phyloP scores from a whole-genome alignment of 2,888 invertebrate genomes.

The Amphiduros pacificus region DNA sequence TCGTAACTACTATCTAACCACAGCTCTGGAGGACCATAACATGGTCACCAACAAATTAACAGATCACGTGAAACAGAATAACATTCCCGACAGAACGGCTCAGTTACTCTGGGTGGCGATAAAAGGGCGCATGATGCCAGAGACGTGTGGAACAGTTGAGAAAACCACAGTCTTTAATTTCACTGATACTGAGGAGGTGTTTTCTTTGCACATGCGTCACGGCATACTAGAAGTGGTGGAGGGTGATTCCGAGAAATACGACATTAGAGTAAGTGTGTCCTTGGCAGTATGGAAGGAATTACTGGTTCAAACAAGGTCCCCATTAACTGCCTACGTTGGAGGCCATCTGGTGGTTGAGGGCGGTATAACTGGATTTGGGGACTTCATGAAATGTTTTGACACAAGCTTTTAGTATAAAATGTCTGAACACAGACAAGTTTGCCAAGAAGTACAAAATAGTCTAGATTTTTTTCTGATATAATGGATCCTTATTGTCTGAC shows the following conservation, averaged over 20 bases:
- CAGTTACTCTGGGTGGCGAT: background rate
- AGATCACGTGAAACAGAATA: background rate
- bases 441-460: too few relatives aligned
- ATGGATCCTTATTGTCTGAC: too few relatives aligned
- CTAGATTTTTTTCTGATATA: too few relatives aligned
- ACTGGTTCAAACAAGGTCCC: background rate
- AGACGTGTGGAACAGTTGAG: background rate
- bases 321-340: background rate
- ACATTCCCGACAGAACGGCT: background rate
- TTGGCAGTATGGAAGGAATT: background rate
- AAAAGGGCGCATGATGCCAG: background rate
- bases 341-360: slow-evolving; percentile 6
- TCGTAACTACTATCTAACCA: slow-evolving; percentile 45
- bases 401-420: too few relatives aligned
- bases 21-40: slow-evolving; percentile 37
- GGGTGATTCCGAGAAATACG: background rate
- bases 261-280: slow-evolving; percentile 3
- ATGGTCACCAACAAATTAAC: slow-evolving; percentile 1
- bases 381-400: slow-evolving; percentile 9
- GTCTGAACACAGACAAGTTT: too few relatives aligned
- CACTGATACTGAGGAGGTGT: slow-evolving; percentile 6
- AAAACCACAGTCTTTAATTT: slow-evolving; percentile 7
- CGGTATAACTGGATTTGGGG: background rate
- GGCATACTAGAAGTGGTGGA: background rate
- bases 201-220: background rate